Percentiles rank a stretch among this genome's conserved stretches.
Conservation (phyloP, 2,888 invertebrate species). For the Isotomurus palustris region DNA sequence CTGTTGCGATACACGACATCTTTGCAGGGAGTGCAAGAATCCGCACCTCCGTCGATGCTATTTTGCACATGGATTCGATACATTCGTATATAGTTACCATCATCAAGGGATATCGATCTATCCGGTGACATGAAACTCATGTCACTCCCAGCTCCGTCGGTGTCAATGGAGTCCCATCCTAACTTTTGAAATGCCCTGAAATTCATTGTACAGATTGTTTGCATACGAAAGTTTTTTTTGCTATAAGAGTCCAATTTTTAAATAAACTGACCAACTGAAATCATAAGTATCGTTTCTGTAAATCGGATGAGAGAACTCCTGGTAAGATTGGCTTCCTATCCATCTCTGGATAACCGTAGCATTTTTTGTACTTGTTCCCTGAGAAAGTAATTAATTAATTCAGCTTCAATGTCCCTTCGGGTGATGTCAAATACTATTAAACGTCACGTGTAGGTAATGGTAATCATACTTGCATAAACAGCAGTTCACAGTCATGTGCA, state of each 20-base stretch:
- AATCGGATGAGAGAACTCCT: conserved; percentile 49
- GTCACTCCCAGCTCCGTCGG: conserved; percentile 17
- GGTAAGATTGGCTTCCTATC: conserved; percentile 49
- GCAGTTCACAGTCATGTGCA: conserved; percentile 53
- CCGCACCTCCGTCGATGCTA: conserved; percentile 56
- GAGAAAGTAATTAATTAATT: conserved; percentile 20
- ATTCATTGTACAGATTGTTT: background rate
- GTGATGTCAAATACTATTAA: background rate
- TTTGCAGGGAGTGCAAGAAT: conserved; percentile 54
- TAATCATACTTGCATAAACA: conserved; percentile 53
- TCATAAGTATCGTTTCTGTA: conserved; percentile 51
- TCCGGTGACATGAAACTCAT: conserved; percentile 11
- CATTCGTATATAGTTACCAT: conserved; percentile 53
- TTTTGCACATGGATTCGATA: conserved; percentile 57
- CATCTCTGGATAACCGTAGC: conserved; percentile 51
- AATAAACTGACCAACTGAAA: conserved; percentile 50
- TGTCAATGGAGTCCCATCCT: conserved; percentile 33
- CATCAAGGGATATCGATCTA: conserved; percentile 23
- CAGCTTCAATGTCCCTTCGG: background rate
- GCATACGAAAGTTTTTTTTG: background rate
- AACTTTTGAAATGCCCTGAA: conserved; percentile 51
- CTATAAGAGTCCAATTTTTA: no score
- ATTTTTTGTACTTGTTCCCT: conserved; percentile 50
- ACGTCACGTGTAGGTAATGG: background rate
- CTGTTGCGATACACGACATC: conserved; percentile 45